Evolutionary conservation across 1,140 invertebrate genomes (phyloP).

Genomic region (Saxidomus purpurata): DNA sequence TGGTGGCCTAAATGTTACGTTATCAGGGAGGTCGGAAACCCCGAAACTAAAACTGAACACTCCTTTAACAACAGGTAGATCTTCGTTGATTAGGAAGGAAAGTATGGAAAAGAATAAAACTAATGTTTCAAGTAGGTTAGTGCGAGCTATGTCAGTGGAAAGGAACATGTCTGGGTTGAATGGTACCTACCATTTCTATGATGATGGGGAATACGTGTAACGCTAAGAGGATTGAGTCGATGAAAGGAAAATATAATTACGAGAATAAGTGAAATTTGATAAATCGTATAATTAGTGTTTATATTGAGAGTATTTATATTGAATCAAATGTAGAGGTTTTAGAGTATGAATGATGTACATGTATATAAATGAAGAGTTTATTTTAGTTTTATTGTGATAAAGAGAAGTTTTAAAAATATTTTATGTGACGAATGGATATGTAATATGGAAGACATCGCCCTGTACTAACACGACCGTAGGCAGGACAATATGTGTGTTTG

Average conservation of each 20-base stretch:
- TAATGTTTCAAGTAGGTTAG: constrained; percentile 43
- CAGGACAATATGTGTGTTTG: too few relatives aligned
- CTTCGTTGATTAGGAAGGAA: constrained; percentile 71
- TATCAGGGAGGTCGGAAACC: constrained; percentile 73
- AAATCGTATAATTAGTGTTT: background rate
- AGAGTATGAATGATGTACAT: background rate
- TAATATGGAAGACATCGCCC: too few relatives aligned
- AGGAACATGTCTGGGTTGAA: constrained; percentile 26
- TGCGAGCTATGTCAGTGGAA: constrained; percentile 43
- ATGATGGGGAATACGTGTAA: constrained; percentile 65
- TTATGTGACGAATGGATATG: too few relatives aligned
- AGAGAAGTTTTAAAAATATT: too few relatives aligned
- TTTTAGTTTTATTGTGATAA: too few relatives aligned
- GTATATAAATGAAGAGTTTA: too few relatives aligned
- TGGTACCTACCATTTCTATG: constrained; percentile 41
- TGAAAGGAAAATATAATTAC: background rate
- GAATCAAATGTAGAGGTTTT: background rate
- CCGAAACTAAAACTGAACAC: constrained; percentile 78
- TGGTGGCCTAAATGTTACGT: constrained; percentile 60
- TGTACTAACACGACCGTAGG: too few relatives aligned
- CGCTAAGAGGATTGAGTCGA: background rate
- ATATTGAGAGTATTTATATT: background rate
- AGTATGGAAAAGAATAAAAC: constrained; percentile 55
- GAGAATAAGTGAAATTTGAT: background rate
- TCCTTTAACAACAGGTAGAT: constrained; percentile 81